phyloP scores from a whole-genome alignment of 1,140 invertebrate genomes.

The Amyelois transitella region DNA sequence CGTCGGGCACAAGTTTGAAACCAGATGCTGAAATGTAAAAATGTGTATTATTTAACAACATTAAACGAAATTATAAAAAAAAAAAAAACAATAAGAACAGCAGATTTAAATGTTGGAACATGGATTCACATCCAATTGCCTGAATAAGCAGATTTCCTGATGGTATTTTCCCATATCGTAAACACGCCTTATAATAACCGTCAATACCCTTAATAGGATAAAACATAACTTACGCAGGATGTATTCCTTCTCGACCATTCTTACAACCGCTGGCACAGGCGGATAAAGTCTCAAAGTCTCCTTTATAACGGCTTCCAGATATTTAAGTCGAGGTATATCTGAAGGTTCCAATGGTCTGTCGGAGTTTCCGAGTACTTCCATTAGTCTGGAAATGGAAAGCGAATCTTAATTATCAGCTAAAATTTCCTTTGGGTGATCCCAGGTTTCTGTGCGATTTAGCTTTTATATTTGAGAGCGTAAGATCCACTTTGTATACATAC shows the following conservation, averaged over 20 bases:
- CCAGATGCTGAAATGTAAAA: conserved; percentile 11
- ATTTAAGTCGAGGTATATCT: conserved; percentile 76
- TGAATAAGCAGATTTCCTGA: too few species aligned
- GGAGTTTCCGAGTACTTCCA: conserved; percentile 25
- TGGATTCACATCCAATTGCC: too few species aligned
- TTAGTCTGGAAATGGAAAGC: conserved; percentile 16
- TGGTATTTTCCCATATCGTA: too few species aligned
- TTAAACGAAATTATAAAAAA: too few species aligned
- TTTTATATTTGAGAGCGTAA: too few species aligned
- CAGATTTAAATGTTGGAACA: too few species aligned
- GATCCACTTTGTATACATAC: too few species aligned
- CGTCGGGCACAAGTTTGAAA: conserved; percentile 7
- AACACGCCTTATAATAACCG: too few species aligned
- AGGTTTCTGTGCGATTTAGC: too few species aligned
- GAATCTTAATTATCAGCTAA: not conserved
- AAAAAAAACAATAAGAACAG: too few species aligned
- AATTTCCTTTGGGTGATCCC: too few species aligned
- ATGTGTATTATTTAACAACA: not conserved
- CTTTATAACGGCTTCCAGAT: conserved; percentile 78
- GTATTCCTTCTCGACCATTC: conserved; percentile 26
- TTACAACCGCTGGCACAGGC: conserved; percentile 75
- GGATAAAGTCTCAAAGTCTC: conserved; percentile 79
- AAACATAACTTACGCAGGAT: conserved; percentile 22
- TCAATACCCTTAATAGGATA: not conserved
- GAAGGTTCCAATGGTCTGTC: conserved; percentile 36